phyloP scores from a whole-genome alignment of 1,140 invertebrate species.

The Aleiodes sp. region DNA sequence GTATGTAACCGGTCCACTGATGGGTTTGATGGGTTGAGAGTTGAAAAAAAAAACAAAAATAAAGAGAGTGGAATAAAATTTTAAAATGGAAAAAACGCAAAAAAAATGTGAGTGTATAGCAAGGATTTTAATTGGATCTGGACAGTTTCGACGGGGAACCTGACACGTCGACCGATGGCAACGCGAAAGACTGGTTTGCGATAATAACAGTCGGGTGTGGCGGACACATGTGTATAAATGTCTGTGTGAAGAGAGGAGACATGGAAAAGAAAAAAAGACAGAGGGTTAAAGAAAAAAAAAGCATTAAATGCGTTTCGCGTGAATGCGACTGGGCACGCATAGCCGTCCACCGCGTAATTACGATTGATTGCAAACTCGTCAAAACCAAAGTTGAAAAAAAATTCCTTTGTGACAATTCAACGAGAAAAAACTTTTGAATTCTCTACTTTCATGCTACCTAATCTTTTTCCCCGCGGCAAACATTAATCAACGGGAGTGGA shows the following conservation, averaged over 20 bases:
- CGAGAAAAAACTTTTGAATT: background rate
- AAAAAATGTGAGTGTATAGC: slow-evolving; percentile 26
- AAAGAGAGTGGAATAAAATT: background rate
- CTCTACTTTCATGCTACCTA: too few relatives aligned
- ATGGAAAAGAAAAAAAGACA: background rate
- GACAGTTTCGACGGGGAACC: slow-evolving; percentile 31
- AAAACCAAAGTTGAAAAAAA: slow-evolving; percentile 13
- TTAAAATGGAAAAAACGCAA: background rate
- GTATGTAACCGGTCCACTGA: background rate
- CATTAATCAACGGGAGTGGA: background rate
- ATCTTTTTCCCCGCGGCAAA: background rate
- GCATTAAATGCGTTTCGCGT: slow-evolving; percentile 23
- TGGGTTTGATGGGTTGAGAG: background rate
- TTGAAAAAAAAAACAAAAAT: slow-evolving; percentile 1
- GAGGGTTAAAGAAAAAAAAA: background rate
- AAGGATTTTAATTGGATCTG: slow-evolving; percentile 34
- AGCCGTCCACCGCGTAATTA: slow-evolving; percentile 23
- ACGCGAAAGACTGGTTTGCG: slow-evolving; percentile 31
- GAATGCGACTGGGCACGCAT: slow-evolving; percentile 20
- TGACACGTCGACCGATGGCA: slow-evolving; percentile 24
- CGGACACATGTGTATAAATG: background rate
- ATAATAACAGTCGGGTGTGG: slow-evolving; percentile 29
- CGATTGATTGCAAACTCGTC: slow-evolving; percentile 28
- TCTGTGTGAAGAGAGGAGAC: background rate
- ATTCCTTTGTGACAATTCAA: background rate